Conservation (phyloP, 2,797 vertebrate genomes). For the Falco peregrinus region DNA sequence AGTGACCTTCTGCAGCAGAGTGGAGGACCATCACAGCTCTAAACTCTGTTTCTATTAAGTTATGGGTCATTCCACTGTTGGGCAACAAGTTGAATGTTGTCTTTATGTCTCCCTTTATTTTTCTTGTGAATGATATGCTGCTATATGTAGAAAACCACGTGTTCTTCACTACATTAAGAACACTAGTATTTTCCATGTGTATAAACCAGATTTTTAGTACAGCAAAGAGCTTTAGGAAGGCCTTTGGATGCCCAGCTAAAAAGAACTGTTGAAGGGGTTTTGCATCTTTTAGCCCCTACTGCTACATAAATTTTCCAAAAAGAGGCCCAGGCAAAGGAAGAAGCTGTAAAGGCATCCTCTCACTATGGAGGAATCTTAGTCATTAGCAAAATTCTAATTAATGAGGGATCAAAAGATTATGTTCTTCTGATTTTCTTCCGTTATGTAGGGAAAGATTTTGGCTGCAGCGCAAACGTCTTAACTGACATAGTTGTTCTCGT, state of each 20-base stretch:
- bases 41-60: not conserved
- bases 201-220: not conserved
- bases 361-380: not conserved
- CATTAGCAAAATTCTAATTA: not conserved
- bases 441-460: not conserved
- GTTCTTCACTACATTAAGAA: not conserved
- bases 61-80: not conserved
- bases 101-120: not conserved
- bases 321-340: constrained; percentile 18
- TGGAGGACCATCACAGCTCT: not conserved
- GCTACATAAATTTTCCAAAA: not conserved
- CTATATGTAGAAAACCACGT: not conserved
- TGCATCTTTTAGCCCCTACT: not conserved
- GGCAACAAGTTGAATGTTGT: not conserved
- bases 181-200: not conserved
- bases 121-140: not conserved
- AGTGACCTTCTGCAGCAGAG: not conserved
- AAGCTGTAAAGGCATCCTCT: not conserved
- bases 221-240: not conserved
- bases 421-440: not conserved
- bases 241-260: not conserved
- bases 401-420: not conserved
- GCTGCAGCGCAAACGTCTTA: not conserved
- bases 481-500: not conserved
- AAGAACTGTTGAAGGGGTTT: not conserved